Conservation (phyloP, 1,140 invertebrate genomes). For the roundworm (Caenorhabditis elegans) region DNA sequence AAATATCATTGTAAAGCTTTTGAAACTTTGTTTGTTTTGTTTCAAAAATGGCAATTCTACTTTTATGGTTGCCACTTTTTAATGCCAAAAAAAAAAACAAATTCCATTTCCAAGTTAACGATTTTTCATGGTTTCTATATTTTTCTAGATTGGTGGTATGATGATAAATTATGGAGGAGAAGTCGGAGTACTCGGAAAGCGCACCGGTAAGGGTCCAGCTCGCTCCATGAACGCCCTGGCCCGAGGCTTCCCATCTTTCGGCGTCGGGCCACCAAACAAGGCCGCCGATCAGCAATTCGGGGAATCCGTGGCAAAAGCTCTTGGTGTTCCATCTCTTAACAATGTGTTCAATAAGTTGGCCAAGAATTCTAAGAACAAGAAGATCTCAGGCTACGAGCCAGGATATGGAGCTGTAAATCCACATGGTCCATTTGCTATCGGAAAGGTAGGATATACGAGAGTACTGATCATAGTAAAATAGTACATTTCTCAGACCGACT, state of each 20-base stretch:
- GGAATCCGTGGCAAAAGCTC: slow-evolving; percentile 45
- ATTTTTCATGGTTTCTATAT: no score
- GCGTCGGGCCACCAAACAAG: slow-evolving; percentile 43
- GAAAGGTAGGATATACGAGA: slow-evolving; percentile 7
- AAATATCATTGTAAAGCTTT: no score
- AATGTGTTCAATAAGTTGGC: background rate
- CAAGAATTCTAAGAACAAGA: slow-evolving; percentile 35
- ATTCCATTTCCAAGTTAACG: no score
- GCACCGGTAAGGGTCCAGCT: slow-evolving; percentile 49
- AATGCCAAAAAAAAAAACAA: no score
- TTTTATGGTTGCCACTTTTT: no score
- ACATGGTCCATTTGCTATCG: slow-evolving; percentile 51
- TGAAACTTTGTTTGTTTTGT: no score
- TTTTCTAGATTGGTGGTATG: slow-evolving; percentile 52
- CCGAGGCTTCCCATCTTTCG: slow-evolving; percentile 49
- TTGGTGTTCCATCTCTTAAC: slow-evolving; percentile 50
- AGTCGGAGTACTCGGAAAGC: slow-evolving; percentile 50
- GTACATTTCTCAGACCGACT: slow-evolving; percentile 42
- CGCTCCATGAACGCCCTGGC: slow-evolving; percentile 48
- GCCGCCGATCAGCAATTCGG: slow-evolving; percentile 35
- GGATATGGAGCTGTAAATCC: slow-evolving; percentile 56
- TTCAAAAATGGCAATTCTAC: no score
- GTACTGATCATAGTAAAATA: no score
- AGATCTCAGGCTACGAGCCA: slow-evolving; percentile 45
- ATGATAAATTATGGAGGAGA: slow-evolving; percentile 54